Conservation (phyloP, 2,797 vertebrate genomes). For the Ptychobarbus kaznakovi region DNA sequence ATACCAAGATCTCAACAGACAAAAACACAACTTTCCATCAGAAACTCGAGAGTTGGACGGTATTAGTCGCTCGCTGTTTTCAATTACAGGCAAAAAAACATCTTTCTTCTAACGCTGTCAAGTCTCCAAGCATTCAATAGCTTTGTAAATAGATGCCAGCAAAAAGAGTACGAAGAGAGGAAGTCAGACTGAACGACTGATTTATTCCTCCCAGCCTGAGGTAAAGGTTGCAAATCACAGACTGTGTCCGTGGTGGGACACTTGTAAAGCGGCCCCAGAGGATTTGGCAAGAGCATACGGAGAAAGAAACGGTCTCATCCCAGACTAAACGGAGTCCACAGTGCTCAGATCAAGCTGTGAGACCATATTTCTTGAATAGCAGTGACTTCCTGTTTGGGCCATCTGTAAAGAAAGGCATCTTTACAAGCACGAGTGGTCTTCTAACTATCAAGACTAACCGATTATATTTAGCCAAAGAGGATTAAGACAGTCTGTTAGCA, state of each 20-base stretch:
- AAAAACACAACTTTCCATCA: conserved; percentile 45
- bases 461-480: background rate
- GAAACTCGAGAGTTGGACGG: conserved; percentile 32
- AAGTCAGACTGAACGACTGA: conserved; percentile 44
- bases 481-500: no score
- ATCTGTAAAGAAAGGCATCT: conserved; percentile 21
- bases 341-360: background rate
- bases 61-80: conserved; percentile 69
- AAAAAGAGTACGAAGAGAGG: conserved; percentile 41
- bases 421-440: background rate
- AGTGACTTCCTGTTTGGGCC: conserved; percentile 16
- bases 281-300: conserved; percentile 2
- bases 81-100: conserved; percentile 70
- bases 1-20: background rate
- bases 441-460: background rate
- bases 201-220: conserved; percentile 26
- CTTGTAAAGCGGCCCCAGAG: conserved; percentile 30
- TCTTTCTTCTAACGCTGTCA: conserved; percentile 12
- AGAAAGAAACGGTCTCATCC: conserved; percentile 11
- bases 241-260: background rate
- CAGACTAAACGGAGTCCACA: background rate
- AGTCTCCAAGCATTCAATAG: conserved; percentile 63
- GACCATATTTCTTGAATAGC: conserved; percentile 10
- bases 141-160: conserved; percentile 64
- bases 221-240: conserved; percentile 30